Evolutionary conservation across 2,797 vertebrate genomes (phyloP), one percentile per base, ranked within the genome.

Genomic region (Ambastaia sidthimunki): DNA sequence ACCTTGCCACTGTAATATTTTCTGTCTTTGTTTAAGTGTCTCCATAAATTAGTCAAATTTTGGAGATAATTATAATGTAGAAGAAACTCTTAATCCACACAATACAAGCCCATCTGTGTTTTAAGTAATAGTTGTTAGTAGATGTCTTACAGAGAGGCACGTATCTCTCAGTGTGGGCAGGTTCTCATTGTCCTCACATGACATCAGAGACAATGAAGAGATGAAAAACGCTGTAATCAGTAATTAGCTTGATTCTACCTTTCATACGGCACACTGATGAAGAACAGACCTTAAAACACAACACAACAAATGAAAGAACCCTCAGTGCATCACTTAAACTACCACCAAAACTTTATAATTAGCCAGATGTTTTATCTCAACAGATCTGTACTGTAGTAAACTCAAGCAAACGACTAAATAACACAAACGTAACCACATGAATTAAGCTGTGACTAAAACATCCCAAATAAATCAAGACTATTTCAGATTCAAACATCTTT

Each of bases 161-260:
- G 37, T 23, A 55, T 59, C n/a, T 78, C 23, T 34, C 6, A 18
- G 50, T 57, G 66, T 41, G 77, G 81, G 73, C 23, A 12, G 15
- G 19, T 65, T 79, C 1, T 66, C 37, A 82, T 55, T 66, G 71
- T 82, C 65, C 57, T 81, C 86, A 74, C 85, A 88, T 90, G 90
- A 89, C 78, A 77, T 65, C 11, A 78, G 12, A 77, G 75, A 91
- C 88, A 92, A 90, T 87, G 41, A 85, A 85, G 81, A 67, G 77
- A 74, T 82, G 63, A 86, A 85, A 82, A 88, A 48, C 47, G 55
- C 77, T n/a, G 71, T 82, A 91, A 85, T 89, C 88, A 85, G 88
- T 90, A 91, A 92, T 93, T 93, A 92, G 86, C 70, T 19, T 89
- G 89, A 93, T 93, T 89, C 92, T 87, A 89, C 73, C 47, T 71